Percentiles rank a stretch among this genome's conserved stretches.
These are phyloP conservation scores for Aporrectodea caliginosa DNA, from an alignment of 1,140 invertebrate genomes.

Conservation along the genomic window DNA sequence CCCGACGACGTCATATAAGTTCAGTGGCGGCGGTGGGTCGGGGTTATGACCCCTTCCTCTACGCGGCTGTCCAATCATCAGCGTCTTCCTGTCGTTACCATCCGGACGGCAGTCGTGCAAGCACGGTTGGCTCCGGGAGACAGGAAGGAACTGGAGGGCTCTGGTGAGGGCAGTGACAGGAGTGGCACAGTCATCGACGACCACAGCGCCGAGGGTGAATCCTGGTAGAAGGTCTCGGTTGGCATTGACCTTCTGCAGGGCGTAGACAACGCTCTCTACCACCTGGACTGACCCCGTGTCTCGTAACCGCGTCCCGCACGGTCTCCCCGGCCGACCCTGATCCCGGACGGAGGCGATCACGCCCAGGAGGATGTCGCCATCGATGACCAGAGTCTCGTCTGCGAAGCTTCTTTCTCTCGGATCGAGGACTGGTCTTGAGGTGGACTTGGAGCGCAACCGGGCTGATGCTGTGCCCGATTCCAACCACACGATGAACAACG, in stretches of 20 bases:
- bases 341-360: slow-evolving; percentile 16
- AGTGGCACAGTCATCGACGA: slow-evolving; percentile 30
- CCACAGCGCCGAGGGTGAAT: slow-evolving; percentile 17
- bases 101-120: not conserved
- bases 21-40: not conserved
- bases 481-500: too few species aligned
- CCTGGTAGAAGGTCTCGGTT: slow-evolving; percentile 6
- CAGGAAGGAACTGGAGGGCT: slow-evolving; percentile 27
- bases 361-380: slow-evolving; percentile 1
- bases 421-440: too few species aligned
- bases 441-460: too few species aligned
- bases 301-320: slow-evolving; percentile 5
- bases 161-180: slow-evolving; percentile 15
- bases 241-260: slow-evolving; percentile 21
- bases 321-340: not conserved
- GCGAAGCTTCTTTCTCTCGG: too few species aligned
- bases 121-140: not conserved
- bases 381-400: not conserved
- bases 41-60: not conserved
- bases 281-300: slow-evolving; percentile 29
- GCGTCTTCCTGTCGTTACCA: not conserved
- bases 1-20: slow-evolving; percentile 24
- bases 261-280: slow-evolving; percentile 24
- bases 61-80: not conserved
- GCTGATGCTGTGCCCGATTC: too few species aligned